Base-by-base conservation (phyloP, 2,113 vertebrate genomes). In the Hepsetus odoe region DNA sequence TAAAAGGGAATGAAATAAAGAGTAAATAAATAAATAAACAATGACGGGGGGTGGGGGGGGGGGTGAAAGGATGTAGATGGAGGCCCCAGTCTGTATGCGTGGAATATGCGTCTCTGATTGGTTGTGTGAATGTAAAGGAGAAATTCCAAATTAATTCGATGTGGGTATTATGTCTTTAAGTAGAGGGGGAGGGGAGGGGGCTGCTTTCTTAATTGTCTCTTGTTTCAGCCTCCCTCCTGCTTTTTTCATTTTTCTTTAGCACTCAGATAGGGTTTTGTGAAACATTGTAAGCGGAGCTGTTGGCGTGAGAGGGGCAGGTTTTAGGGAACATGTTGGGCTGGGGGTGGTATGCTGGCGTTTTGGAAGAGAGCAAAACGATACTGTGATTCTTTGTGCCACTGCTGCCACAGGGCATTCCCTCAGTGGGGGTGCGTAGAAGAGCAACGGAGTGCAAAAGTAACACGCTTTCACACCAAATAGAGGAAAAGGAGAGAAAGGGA, bases 111-210 rank as follows among this genome's bases (percentile, higher is more conserved):
- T 90, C 89, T 84, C 83, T 82, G 90, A 92, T 91, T 91, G 90
- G 90, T 82, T 88, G 87, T 90, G 87, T 88, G 82, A 84, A 87
- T 76, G 82, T 82, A 85, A 86, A 86, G 84, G 58, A 90, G 86
- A 89, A 87, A 88, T 83, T 86, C 80, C 80, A 91, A 93, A 93
- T 91, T 83, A 91, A 94, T 92, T 93, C 86, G 91, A 89, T 91
- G 85, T 91, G 92, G 91, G 90, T 93, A 92, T 94, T 93, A 92
- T 91, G 86, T 90, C 88, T 90, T 46, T 89, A 79, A 83, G 86
- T 88, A 78, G 87, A 87, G 80, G 83, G 88, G 87, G 86, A 5
- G 42, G 42, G 6, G 42, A 86, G 78, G 68, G 74, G 82, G 80
- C 70, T 67, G 79, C 70, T 78, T 79, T 87, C 81, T 87, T 91